A percentile compares a stretch with the other conserved stretches of the same genome.
Conservation (phyloP, 2,888 invertebrate species). For the Torymus aiolomorphi region DNA sequence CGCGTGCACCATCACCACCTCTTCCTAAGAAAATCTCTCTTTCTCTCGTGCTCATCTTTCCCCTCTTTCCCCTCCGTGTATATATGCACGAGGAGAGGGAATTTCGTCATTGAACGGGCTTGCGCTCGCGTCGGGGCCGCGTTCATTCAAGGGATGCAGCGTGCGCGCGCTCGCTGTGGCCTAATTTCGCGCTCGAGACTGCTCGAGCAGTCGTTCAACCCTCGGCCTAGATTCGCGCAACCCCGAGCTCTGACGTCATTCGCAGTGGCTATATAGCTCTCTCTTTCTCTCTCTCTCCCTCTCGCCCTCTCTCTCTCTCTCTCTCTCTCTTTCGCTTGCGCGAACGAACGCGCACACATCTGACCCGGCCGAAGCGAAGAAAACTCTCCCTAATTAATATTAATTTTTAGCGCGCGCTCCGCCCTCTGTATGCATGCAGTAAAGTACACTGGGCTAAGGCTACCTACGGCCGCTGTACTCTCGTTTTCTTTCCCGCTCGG, state of each 20-base stretch:
- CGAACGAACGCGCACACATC: constrained; percentile 51
- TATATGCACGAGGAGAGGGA: background rate
- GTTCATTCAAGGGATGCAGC: constrained; percentile 65
- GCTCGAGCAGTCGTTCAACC: constrained; percentile 74
- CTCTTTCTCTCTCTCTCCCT: constrained; percentile 54
- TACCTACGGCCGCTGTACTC: too few species aligned
- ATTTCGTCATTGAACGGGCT: constrained; percentile 43
- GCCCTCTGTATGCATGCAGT: background rate
- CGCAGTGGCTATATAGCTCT: background rate
- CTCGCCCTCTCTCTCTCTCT: constrained; percentile 42
- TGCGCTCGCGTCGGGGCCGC: constrained; percentile 52
- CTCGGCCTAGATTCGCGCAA: constrained; percentile 70
- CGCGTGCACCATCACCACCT: too few species aligned
- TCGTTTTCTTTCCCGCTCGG: too few species aligned
- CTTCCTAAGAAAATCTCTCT: too few species aligned
- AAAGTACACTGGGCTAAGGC: too few species aligned
- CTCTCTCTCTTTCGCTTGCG: constrained; percentile 40
- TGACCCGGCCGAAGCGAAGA: constrained; percentile 50
- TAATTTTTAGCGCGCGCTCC: constrained; percentile 44
- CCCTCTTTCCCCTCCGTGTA: too few species aligned
- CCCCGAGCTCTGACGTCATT: constrained; percentile 69
- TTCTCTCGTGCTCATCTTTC: too few species aligned
- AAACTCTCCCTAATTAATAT: constrained; percentile 51
- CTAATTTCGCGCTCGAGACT: constrained; percentile 68
- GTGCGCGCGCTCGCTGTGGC: constrained; percentile 56